Evolutionary conservation across 1,140 invertebrate species (phyloP).

Genomic region (Colletes latitarsis): DNA sequence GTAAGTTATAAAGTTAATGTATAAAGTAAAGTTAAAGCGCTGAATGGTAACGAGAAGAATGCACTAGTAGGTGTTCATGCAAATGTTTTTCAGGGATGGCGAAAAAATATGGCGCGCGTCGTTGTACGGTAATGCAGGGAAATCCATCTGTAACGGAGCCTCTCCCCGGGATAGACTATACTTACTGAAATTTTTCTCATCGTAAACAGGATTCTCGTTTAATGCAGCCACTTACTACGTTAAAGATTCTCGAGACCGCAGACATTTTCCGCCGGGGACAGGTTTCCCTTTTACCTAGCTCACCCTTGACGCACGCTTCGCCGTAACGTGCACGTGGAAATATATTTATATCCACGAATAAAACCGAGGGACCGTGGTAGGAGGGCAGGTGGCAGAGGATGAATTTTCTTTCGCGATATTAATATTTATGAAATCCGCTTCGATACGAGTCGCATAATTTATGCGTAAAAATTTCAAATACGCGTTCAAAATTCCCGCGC

Average conservation of each 20-base stretch:
- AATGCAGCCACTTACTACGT: constrained; percentile 28
- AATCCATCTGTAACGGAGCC: constrained; percentile 25
- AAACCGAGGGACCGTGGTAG: neutral
- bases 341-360: constrained; percentile 20
- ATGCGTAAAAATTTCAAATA: constrained; percentile 26
- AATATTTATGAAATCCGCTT: constrained; percentile 41
- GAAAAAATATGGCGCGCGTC: constrained; percentile 5
- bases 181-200: constrained; percentile 27
- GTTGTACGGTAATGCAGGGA: constrained; percentile 3
- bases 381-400: neutral
- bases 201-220: constrained; percentile 34
- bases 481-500: neutral
- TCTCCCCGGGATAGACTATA: neutral
- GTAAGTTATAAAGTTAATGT: no score
- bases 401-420: constrained; percentile 31
- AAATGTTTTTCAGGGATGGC: constrained; percentile 21
- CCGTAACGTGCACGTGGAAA: constrained; percentile 19
- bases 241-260: constrained; percentile 29
- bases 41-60: constrained; percentile 22
- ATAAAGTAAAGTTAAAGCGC: no score
- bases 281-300: constrained; percentile 23
- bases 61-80: constrained; percentile 20
- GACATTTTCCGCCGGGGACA: constrained; percentile 21
- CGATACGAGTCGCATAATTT: constrained; percentile 18
- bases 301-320: neutral